Percentiles rank a stretch among this genome's conserved stretches.
Evolutionary conservation across 2,113 vertebrate genomes (phyloP).

Genomic region (Embiotoca jacksoni): DNA sequence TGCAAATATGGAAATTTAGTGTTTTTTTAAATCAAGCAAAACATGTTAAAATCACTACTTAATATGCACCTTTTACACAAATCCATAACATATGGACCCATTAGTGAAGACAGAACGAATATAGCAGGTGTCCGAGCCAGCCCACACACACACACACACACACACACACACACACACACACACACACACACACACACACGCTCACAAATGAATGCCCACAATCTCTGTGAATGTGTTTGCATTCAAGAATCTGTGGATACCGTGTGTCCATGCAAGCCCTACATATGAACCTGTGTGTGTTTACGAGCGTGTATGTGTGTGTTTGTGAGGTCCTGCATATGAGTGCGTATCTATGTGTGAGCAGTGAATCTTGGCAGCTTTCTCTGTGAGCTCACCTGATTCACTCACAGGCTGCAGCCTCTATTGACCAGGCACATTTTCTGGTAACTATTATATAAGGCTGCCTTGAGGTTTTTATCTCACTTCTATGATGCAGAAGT

Average conservation of each 20-base stretch:
- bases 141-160: neutral
- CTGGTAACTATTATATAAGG: slow-evolving; percentile 50
- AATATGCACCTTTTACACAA: neutral
- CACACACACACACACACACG: neutral
- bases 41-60: neutral
- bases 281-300: slow-evolving; percentile 4
- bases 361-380: slow-evolving; percentile 61
- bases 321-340: slow-evolving; percentile 4
- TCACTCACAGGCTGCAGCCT: slow-evolving; percentile 47
- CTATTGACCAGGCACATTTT: slow-evolving; percentile 35
- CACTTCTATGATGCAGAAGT: slow-evolving; percentile 2
- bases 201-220: neutral
- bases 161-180: neutral
- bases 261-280: neutral
- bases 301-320: neutral
- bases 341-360: slow-evolving; percentile 56
- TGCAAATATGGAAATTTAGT: neutral
- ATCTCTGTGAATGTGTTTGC: neutral
- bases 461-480: slow-evolving; percentile 21
- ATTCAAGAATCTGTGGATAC: neutral
- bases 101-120: neutral
- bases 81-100: neutral
- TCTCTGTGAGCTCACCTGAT: slow-evolving; percentile 64
- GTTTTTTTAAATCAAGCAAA: neutral
- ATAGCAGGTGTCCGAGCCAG: neutral